Evolutionary conservation across 2,113 vertebrate genomes (phyloP), one percentile per base, ranked within the genome.

Genomic region (Mungos mungo): DNA sequence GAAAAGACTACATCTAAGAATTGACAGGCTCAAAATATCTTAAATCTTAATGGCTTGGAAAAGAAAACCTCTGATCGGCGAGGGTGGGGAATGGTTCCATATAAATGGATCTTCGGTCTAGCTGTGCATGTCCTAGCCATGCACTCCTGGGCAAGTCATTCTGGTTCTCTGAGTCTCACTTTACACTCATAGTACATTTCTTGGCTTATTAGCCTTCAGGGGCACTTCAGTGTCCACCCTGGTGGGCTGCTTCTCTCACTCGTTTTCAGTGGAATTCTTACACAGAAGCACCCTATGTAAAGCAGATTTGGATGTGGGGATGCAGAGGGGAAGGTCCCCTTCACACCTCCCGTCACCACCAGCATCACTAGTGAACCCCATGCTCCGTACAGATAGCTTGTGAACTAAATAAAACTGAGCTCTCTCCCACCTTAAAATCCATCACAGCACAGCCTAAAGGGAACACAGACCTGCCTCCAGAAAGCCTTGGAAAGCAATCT

Each of bases 31-130:
- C 52, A 52, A 50, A 52, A 52, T 66, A 54, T 12, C 52, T 89
- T 96, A 95, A 60, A 69, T 90, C 57, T 35, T 66, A 82, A 82
- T 66, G 13, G 19, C n/a, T 74, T 93, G 41, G n/a, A 81, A 81
- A 47, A 31, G 74, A 83, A 76, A 60, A 41, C 52, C 35, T 74
- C 65, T 88, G 27, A 79, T n/a, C 0, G 25, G 27, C 2, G 0
- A 13, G 29, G 23, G 14, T 18, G 2, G 5, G 11, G 35, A 33
- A 25, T 41, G 12, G 18, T 6, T 94, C 33, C 13, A 11, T 31
- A n/a, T 82, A 94, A 84, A n/a, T 35, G 23, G 21, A 2, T 83
- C 25, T 79, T 50, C 6, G 41, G 57, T 89, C 69, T 65, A 9
- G 33, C 31, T 82, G 7, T 88, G 27, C 7, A 15, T 38, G 12